Percentiles rank a stretch among this genome's conserved stretches.
Conservation (phyloP, 2,113 vertebrate genomes). For the Myocastor coypus region DNA sequence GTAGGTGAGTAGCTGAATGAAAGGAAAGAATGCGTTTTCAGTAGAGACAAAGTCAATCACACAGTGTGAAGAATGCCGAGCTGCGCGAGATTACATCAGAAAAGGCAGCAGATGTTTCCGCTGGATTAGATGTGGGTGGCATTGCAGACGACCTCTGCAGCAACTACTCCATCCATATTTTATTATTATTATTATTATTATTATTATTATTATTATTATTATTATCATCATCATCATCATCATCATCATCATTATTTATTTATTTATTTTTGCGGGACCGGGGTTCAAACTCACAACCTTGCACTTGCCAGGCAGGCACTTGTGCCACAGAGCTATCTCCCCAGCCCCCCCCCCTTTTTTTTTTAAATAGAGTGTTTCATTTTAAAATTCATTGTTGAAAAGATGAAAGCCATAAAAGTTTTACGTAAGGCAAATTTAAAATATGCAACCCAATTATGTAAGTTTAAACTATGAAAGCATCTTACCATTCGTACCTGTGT, state of each 20-base stretch:
- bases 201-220: no score
- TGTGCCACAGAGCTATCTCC: no score
- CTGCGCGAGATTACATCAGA: background rate
- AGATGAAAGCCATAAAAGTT: background rate
- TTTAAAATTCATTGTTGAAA: background rate
- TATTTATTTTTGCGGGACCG: no score
- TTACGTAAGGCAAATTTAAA: background rate
- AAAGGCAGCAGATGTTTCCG: background rate
- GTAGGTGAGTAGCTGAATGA: background rate
- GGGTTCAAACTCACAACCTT: no score
- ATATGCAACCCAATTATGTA: background rate
- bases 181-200: no score
- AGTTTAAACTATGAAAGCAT: background rate
- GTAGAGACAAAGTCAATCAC: constrained; percentile 1
- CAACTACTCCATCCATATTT: background rate
- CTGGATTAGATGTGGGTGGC: background rate
- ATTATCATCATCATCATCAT: no score
- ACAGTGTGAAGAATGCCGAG: background rate
- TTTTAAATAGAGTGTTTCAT: constrained; percentile 4
- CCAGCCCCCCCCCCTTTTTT: no score
- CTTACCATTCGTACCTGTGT: background rate
- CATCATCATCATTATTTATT: no score
- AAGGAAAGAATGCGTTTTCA: background rate
- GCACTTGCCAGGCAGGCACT: no score
- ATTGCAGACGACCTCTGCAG: constrained; percentile 12